These are phyloP conservation scores for Ambastaia sidthimunki DNA, from an alignment of 2,797 vertebrate species.

Conservation along the genomic window DNA sequence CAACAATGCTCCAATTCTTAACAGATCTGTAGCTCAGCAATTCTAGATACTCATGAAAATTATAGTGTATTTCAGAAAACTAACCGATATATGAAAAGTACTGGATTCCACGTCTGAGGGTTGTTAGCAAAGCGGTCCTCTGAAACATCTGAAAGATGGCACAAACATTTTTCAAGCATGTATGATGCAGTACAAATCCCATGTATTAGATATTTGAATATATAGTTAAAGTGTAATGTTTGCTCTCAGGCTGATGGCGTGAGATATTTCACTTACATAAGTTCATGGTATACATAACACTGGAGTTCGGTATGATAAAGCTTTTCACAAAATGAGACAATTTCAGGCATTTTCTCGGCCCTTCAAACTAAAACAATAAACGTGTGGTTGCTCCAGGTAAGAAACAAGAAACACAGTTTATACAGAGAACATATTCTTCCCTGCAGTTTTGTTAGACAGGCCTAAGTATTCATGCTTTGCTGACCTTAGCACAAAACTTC, in stretches of 20 bases:
- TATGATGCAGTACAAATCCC: constrained; percentile 31
- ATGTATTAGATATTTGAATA: constrained; percentile 46
- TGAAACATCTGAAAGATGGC: constrained; percentile 65
- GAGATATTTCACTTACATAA: constrained; percentile 34
- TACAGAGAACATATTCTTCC: constrained; percentile 37
- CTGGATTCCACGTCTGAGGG: constrained; percentile 59
- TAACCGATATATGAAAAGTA: not conserved
- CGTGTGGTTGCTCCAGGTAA: constrained; percentile 51
- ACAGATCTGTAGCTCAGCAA: constrained; percentile 72
- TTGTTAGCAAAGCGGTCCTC: constrained; percentile 77
- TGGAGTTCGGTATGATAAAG: constrained; percentile 28
- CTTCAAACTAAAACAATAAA: constrained; percentile 26
- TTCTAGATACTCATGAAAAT: constrained; percentile 22
- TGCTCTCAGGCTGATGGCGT: constrained; percentile 35
- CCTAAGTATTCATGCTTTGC: constrained; percentile 69
- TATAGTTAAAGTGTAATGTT: constrained; percentile 42
- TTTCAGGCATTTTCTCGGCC: constrained; percentile 53
- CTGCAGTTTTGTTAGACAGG: constrained; percentile 54
- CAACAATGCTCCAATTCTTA: constrained; percentile 70
- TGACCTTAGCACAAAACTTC: constrained; percentile 63
- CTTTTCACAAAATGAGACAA: constrained; percentile 20
- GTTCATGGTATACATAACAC: constrained; percentile 40
- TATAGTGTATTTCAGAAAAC: constrained; percentile 9
- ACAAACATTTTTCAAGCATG: constrained; percentile 53
- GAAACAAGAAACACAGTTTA: constrained; percentile 54